phyloP scores from a whole-genome alignment of 2,113 vertebrate species.

The Gymnogyps californianus region DNA sequence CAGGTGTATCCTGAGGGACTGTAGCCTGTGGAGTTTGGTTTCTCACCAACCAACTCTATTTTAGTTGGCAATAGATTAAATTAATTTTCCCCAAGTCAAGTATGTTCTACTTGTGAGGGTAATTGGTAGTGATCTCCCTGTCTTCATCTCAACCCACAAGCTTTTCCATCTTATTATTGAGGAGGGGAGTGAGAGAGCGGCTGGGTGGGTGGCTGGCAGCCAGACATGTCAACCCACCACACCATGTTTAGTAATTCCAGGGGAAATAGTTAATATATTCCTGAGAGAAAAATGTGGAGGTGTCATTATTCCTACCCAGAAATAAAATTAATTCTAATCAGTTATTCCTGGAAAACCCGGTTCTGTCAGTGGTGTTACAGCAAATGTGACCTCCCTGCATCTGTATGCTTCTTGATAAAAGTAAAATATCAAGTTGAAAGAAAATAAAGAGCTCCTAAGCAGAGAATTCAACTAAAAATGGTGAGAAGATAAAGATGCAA shows the following conservation, averaged over 20 bases:
- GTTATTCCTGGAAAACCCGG: slow-evolving; percentile 14
- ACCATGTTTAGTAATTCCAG: background rate
- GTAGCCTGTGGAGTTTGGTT: background rate
- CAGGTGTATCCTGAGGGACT: background rate
- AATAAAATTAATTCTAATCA: slow-evolving; percentile 33
- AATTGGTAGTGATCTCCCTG: background rate
- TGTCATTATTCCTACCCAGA: background rate
- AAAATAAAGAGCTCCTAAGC: background rate
- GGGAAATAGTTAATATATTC: background rate
- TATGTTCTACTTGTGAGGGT: background rate
- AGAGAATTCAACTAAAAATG: background rate
- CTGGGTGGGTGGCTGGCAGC: background rate
- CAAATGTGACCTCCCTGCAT: background rate
- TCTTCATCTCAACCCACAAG: background rate
- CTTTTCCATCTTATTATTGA: background rate
- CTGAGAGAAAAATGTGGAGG: background rate
- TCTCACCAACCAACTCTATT: background rate
- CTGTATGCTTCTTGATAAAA: background rate
- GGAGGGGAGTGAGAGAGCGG: background rate
- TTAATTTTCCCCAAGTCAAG: background rate
- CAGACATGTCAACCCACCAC: background rate
- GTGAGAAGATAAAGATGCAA: background rate
- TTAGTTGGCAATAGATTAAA: background rate
- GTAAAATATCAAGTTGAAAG: background rate
- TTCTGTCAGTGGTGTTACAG: background rate